Percentiles rank a stretch among this genome's conserved stretches.
phyloP scores from a whole-genome alignment of 2,888 invertebrate species.

The Gibbula magus region DNA sequence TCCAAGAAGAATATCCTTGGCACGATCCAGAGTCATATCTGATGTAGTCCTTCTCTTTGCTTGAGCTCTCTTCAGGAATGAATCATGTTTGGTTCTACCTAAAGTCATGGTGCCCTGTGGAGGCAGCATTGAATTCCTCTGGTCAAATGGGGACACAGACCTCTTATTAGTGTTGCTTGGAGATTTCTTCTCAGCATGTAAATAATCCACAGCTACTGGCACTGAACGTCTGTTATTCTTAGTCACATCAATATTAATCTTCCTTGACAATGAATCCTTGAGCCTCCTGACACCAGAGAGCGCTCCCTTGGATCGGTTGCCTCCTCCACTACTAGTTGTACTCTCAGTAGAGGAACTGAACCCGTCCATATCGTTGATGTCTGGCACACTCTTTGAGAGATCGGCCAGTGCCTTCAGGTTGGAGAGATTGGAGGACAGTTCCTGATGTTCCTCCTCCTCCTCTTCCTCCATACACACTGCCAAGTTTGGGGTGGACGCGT shows the following conservation, averaged over 20 bases:
- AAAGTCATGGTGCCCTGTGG: constrained; percentile 48
- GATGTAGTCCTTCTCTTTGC: constrained; percentile 50
- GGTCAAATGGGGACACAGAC: constrained; percentile 11
- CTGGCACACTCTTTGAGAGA: constrained; percentile 40
- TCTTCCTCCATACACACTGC: constrained; percentile 44
- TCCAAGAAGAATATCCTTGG: constrained; percentile 66
- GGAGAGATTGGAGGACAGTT: constrained; percentile 17
- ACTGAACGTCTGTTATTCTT: constrained; percentile 10
- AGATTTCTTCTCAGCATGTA: constrained; percentile 25
- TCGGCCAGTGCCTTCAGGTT: constrained; percentile 37
- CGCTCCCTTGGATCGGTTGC: constrained; percentile 25
- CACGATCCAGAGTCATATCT: constrained; percentile 64
- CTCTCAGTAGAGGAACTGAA: constrained; percentile 32
- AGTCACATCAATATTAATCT: background rate
- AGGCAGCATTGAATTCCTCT: constrained; percentile 48
- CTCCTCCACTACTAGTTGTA: constrained; percentile 31
- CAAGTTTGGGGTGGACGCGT: constrained; percentile 55
- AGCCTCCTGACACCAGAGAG: constrained; percentile 17
- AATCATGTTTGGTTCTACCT: constrained; percentile 42
- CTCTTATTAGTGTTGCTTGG: background rate
- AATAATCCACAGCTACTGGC: background rate
- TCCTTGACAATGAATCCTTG: constrained; percentile 4
- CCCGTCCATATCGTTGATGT: constrained; percentile 44
- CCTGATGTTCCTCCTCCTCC: constrained; percentile 29
- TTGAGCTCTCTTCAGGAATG: constrained; percentile 52